These are phyloP conservation scores for Aphodius granarius DNA, from an alignment of 2,888 invertebrate species.

Conservation along the genomic window DNA sequence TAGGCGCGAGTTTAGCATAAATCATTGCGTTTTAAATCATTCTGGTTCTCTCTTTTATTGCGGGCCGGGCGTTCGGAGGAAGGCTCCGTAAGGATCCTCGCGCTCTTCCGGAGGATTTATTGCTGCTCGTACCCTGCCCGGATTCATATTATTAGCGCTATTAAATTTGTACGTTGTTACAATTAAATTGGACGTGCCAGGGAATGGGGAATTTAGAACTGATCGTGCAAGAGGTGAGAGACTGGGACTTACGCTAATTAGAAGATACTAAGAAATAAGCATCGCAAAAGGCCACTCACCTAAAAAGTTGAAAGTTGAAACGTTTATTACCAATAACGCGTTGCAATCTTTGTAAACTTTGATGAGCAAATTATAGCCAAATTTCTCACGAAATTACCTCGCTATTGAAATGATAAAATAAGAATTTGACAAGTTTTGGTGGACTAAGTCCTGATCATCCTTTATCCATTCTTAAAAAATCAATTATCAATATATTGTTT, in stretches of 20 bases:
- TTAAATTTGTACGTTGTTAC: slow-evolving; percentile 19
- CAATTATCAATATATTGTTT: no score
- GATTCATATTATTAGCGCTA: slow-evolving; percentile 21
- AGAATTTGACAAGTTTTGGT: no score
- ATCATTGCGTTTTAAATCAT: slow-evolving; percentile 26
- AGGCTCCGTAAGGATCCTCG: background rate
- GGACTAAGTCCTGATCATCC: no score
- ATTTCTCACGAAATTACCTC: no score
- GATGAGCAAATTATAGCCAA: no score
- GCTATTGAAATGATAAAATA: no score
- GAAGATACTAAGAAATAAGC: background rate
- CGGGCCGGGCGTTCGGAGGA: background rate
- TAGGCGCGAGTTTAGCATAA: slow-evolving; percentile 24
- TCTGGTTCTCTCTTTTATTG: slow-evolving; percentile 17
- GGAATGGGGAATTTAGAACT: background rate
- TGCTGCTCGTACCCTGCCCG: slow-evolving; percentile 7
- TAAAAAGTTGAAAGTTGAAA: no score
- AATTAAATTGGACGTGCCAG: background rate
- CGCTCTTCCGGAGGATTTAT: slow-evolving; percentile 15
- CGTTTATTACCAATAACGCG: no score
- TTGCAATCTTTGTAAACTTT: no score
- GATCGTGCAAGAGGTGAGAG: background rate
- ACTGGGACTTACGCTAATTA: background rate
- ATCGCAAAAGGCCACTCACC: no score
- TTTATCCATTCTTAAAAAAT: no score